Base-by-base conservation (phyloP, 2,797 vertebrate species). In the Sibirionetta formosa region DNA sequence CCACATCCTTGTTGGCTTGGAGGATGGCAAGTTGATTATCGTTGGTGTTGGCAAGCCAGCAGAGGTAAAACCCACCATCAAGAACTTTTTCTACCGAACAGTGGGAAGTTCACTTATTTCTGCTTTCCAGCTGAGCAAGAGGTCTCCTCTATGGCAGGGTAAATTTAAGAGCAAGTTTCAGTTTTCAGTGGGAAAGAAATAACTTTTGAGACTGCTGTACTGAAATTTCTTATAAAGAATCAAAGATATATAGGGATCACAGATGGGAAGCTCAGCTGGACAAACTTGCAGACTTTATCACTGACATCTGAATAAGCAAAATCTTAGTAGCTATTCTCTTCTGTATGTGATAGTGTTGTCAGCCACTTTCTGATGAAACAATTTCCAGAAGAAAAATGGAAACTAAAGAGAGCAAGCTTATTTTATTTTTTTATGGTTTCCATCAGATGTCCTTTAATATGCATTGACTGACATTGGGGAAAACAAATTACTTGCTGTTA, bases 11-110 rank as follows among this genome's bases (percentile, higher is more conserved):
- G 99, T 99, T 93, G 99, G 99, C 73, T 98, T 99, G 84, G 98
- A 99, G 96, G 99, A 99, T 0, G 99, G 99, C 95, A 99, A 99
- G 97, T 98, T 99, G 98, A 99, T 99, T 98, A 98, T 99, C 93
- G 98, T 99, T 88, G 99, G 99, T 93, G 99, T 99, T 97, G 99
- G 99, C 91, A 99, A 99, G 95, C 99, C 99, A 50, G 98, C 99
- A 64, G 99, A 99, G 99, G 99, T 99, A 99, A 99, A 99, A 97
- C 98, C 97, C 97, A 99, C 98, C 57, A 97, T 99, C 97, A 98
- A 98, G 97, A 99, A 98, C 98, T 99, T 99, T 98, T 98, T 99
- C 98, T 98, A 98, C 95, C 97, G 97, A 97, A 98, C 98, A 96
- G 97, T 99, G 97, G 98, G 98, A 97, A 98, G 93, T 91, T 97